Evolutionary conservation across 2,888 invertebrate genomes (phyloP).

Genomic region (Phyto melanocephala): DNA sequence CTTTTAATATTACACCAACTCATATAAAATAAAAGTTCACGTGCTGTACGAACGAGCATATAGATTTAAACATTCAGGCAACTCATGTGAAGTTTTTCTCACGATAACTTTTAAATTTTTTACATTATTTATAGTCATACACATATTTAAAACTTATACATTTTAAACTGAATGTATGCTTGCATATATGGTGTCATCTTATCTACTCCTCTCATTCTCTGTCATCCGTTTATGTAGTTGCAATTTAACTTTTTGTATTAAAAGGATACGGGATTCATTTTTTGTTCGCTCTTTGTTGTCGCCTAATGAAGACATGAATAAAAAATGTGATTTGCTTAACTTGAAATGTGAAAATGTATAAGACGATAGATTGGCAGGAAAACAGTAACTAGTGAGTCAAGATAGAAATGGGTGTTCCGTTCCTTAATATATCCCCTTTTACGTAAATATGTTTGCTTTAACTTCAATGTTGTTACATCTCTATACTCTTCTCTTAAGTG

Average conservation of each 20-base stretch:
- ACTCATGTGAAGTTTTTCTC: constrained; percentile 39
- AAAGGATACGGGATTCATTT: constrained; percentile 2
- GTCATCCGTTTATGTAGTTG: not conserved
- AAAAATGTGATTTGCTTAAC: constrained; percentile 62
- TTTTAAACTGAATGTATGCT: not conserved
- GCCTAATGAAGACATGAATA: constrained; percentile 65
- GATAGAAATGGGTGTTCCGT: not conserved
- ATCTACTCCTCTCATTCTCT: not conserved
- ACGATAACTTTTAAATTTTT: constrained; percentile 31
- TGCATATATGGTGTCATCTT: not conserved
- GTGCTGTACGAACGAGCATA: not conserved
- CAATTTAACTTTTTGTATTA: not conserved
- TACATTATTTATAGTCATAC: not conserved
- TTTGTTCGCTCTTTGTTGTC: constrained; percentile 40
- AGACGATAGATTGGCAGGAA: not conserved
- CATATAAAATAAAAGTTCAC: not conserved
- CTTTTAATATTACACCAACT: not conserved
- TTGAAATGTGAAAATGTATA: constrained; percentile 36
- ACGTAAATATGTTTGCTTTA: constrained; percentile 28
- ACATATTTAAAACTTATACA: constrained; percentile 15
- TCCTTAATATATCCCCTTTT: not conserved
- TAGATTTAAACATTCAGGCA: constrained; percentile 28
- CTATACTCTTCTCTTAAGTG: not conserved
- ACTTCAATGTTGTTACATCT: not conserved
- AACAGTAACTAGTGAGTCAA: not conserved